Evolutionary conservation across 2,113 vertebrate species (phyloP), one percentile per base, ranked within the genome.

Genomic region (Solenodon paradoxus): DNA sequence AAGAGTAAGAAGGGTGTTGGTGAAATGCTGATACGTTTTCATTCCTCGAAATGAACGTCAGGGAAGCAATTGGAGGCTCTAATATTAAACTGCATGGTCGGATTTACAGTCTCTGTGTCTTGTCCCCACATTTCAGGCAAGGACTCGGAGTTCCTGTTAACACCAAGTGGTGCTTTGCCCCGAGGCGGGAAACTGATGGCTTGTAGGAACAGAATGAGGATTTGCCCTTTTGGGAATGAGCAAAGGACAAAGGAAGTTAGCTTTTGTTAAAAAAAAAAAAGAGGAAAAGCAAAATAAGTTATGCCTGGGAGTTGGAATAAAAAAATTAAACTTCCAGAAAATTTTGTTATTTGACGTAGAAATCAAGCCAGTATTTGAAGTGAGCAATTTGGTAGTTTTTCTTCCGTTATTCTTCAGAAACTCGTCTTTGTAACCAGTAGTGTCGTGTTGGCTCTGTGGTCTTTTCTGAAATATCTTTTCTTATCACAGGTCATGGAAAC

Each of bases 251-350:
- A 78, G 35, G 42, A 90, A 61, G 42, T 19, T 59, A 85, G 49
- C 16, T 59, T 90, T 91, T 92, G 77, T 95, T 79, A 85, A 64
- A 92, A 51, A 75, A 88, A 78, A 85, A 64, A 92, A 51, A 75
- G 85, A 78, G 53, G n/a, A 93, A 87, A 95, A 82, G 94, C 78
- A 12, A 94, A 88, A 95, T 77, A 96, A 82, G 9, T 6, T 63
- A 32, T 88, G 42, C 92, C 30, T 88, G 71, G 55, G 68, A 85
- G 49, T 89, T 82, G 84, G 35, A 95, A 74, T 91, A 79, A 82
- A 92, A 93, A 83, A 72, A 40, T 63, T 51, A 94, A 86, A 38
- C 85, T 92, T 85, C 20, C 64, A 86, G 61, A 32, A 69, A n/a
- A 68, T 47, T 95, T 85, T 94, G 51, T 72, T 68, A 61, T 49